A percentile compares a stretch with the other conserved stretches of the same genome.
Evolutionary conservation across 1,140 invertebrate genomes (phyloP).

Genomic region (Brachionus calyciflorus): DNA sequence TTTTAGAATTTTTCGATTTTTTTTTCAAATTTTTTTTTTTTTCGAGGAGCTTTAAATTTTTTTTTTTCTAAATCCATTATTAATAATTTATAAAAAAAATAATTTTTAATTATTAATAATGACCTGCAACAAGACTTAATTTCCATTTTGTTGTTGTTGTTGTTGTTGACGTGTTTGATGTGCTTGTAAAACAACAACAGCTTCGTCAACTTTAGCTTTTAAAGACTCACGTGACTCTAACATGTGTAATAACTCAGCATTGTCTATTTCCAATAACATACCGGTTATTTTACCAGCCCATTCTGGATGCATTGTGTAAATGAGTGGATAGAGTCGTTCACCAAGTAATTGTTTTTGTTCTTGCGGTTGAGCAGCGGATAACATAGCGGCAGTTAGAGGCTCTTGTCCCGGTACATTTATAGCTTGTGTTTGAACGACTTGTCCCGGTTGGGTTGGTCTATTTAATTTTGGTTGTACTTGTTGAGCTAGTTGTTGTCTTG

Average conservation of each 20-base stretch:
- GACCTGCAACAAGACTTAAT: no score
- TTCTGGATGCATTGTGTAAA: constrained; percentile 83
- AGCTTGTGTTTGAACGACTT: neutral
- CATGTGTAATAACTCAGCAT: constrained; percentile 97
- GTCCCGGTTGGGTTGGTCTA: no score
- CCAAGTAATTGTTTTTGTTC: constrained; percentile 99
- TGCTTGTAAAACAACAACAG: constrained; percentile 32
- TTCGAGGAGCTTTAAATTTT: no score
- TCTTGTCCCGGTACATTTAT: constrained; percentile 33
- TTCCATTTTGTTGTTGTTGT: no score
- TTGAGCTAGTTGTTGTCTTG: neutral
- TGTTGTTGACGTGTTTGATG: neutral
- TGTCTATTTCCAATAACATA: constrained; percentile 99
- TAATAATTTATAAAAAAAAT: no score
- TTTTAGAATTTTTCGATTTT: no score
- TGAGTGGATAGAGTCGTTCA: constrained; percentile 92
- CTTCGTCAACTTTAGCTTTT: constrained; percentile 74
- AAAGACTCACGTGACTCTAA: constrained; percentile 91
- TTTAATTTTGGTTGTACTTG: neutral
- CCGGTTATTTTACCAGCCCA: constrained; percentile 97
- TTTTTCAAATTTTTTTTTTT: no score
- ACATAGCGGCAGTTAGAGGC: constrained; percentile 13
- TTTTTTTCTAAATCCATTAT: no score
- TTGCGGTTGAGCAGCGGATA: constrained; percentile 35
- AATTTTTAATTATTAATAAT: no score